A percentile compares a stretch with the other conserved stretches of the same genome.
Conservation (phyloP, 1,140 invertebrate species). For the Heliconius eleuchia region DNA sequence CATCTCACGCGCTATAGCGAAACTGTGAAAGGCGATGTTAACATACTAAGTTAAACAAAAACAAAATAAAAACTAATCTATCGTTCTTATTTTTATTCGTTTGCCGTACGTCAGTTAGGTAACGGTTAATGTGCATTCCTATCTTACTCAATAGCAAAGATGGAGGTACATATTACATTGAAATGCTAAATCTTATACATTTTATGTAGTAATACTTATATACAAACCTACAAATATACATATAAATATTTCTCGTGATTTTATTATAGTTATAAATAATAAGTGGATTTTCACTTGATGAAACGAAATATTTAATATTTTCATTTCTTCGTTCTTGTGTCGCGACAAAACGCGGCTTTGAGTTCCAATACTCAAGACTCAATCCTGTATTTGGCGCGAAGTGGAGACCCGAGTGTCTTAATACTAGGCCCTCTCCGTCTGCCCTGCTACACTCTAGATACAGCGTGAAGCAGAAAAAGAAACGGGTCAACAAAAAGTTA, state of each 20-base stretch:
- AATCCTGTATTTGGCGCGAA: too few relatives aligned
- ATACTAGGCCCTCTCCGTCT: too few relatives aligned
- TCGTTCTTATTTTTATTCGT: slow-evolving; percentile 1
- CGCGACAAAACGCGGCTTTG: too few relatives aligned
- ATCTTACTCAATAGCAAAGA: background rate
- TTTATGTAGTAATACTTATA: slow-evolving; percentile 1
- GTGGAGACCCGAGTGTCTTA: too few relatives aligned
- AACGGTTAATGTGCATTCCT: slow-evolving; percentile 7
- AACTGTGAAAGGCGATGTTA: slow-evolving; percentile 8
- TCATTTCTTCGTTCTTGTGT: too few relatives aligned
- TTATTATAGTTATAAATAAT: background rate
- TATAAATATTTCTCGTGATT: background rate
- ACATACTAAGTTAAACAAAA: background rate
- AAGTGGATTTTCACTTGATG: too few relatives aligned
- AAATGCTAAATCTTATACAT: background rate
- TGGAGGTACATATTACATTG: background rate
- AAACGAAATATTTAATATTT: too few relatives aligned
- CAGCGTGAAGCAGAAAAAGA: too few relatives aligned
- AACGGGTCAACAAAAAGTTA: too few relatives aligned
- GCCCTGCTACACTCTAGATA: too few relatives aligned
- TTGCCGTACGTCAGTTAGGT: background rate
- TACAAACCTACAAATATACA: background rate
- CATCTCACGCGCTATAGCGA: background rate
- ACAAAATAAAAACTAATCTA: slow-evolving; percentile 8
- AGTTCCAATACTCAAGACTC: too few relatives aligned